These are phyloP conservation scores for Araneus ventricosus DNA, from an alignment of 1,140 invertebrate species.

Conservation along the genomic window DNA sequence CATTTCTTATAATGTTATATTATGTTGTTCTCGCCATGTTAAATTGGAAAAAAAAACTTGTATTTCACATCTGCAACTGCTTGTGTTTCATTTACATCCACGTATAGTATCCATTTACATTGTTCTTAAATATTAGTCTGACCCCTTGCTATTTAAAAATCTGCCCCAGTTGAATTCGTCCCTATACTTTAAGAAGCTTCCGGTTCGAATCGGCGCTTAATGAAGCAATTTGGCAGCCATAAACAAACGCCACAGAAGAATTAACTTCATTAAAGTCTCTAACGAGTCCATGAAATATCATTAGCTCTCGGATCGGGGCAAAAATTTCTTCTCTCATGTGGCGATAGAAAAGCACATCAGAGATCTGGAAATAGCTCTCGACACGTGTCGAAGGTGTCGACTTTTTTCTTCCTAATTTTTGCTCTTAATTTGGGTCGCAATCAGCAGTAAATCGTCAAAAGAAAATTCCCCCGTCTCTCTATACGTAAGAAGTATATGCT, in stretches of 20 bases:
- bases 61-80: too few species aligned
- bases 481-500: too few species aligned
- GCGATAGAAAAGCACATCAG: background rate
- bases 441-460: too few species aligned
- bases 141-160: background rate
- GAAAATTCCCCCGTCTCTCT: too few species aligned
- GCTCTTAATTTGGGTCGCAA: too few species aligned
- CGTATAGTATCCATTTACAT: too few species aligned
- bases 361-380: background rate
- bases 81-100: too few species aligned
- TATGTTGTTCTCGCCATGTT: too few species aligned
- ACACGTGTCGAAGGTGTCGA: background rate
- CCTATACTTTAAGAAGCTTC: background rate
- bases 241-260: slow-evolving; percentile 41
- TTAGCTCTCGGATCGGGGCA: background rate
- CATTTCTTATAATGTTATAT: too few species aligned
- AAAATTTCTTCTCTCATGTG: background rate
- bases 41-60: too few species aligned
- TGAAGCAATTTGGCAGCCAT: slow-evolving; percentile 29
- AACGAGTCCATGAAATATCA: slow-evolving; percentile 27
- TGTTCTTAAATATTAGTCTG: background rate
- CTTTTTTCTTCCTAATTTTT: background rate
- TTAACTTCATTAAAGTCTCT: slow-evolving; percentile 35
- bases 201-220: background rate
- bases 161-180: background rate